Conservation (phyloP, 2,888 invertebrate genomes). For the Cremastinae sp. region DNA sequence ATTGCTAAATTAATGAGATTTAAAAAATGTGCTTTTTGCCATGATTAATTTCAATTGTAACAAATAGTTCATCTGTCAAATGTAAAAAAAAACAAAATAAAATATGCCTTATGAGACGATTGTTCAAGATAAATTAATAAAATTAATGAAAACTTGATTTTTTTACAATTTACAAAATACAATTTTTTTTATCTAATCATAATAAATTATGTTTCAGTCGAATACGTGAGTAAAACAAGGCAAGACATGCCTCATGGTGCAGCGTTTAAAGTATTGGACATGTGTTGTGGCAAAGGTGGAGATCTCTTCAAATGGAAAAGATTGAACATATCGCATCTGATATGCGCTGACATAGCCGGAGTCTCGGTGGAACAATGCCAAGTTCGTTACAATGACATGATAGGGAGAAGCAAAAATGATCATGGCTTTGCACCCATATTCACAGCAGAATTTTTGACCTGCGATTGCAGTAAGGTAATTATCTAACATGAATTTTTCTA, state of each 20-base stretch:
- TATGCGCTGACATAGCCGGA: conserved; percentile 96
- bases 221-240: conserved; percentile 85
- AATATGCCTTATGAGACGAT: too few species aligned
- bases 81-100: too few species aligned
- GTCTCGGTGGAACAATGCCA: conserved; percentile 95
- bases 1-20: too few species aligned
- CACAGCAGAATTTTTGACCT: conserved; percentile 93
- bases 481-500: conserved; percentile 1
- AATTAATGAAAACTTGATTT: too few species aligned
- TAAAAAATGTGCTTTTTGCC: too few species aligned
- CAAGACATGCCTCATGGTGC: conserved; percentile 85
- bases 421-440: conserved; percentile 81
- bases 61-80: too few species aligned
- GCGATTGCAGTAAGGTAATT: conserved; percentile 92
- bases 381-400: conserved; percentile 89
- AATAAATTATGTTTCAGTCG: conserved; percentile 72
- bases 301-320: conserved; percentile 98
- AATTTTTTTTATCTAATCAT: too few species aligned
- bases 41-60: too few species aligned
- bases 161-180: neutral
- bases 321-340: conserved; percentile 88
- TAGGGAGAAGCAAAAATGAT: conserved; percentile 76
- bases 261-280: conserved; percentile 90
- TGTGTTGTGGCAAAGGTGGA: conserved; percentile 99
- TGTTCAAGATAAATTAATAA: too few species aligned